Conservation (phyloP, 2,888 invertebrate genomes). For the Candidula unifasciata region DNA sequence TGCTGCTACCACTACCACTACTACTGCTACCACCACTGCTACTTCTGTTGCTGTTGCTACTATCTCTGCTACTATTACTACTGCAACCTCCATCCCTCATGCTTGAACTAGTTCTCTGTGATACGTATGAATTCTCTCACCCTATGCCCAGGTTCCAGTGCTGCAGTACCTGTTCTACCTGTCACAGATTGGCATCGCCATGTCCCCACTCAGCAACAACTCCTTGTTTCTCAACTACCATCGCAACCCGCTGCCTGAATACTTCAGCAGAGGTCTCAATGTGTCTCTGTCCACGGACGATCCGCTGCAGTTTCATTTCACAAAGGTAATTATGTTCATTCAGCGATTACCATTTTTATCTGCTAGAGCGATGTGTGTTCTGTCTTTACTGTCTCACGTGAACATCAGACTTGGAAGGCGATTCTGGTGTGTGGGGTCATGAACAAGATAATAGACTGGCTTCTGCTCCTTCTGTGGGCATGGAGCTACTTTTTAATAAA, state of each 20-base stretch:
- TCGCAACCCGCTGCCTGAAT: conserved; percentile 97
- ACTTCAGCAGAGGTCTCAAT: conserved; percentile 93
- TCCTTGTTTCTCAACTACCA: conserved; percentile 99
- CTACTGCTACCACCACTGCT: conserved; percentile 8
- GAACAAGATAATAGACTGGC: too few species aligned
- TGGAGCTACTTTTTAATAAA: too few species aligned
- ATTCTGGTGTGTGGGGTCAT: too few species aligned
- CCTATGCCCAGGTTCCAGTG: conserved; percentile 87
- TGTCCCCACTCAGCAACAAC: conserved; percentile 99
- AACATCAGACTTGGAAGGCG: too few species aligned
- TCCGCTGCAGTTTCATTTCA: conserved; percentile 99
- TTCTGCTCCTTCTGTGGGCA: too few species aligned
- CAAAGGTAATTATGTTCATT: conserved; percentile 84
- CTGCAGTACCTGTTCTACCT: conserved; percentile 98
- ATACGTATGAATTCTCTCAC: conserved; percentile 37
- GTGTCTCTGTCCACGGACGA: conserved; percentile 98
- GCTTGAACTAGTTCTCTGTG: background rate
- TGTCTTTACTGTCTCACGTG: too few species aligned
- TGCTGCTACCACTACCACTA: conserved; percentile 2
- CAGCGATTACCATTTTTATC: too few species aligned
- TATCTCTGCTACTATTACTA: background rate
- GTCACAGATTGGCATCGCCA: conserved; percentile 98
- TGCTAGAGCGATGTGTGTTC: too few species aligned
- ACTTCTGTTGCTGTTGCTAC: background rate
- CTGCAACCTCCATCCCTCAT: background rate